Base-by-base conservation (phyloP, 2,113 vertebrate genomes). In the Gymnarchus niloticus region DNA sequence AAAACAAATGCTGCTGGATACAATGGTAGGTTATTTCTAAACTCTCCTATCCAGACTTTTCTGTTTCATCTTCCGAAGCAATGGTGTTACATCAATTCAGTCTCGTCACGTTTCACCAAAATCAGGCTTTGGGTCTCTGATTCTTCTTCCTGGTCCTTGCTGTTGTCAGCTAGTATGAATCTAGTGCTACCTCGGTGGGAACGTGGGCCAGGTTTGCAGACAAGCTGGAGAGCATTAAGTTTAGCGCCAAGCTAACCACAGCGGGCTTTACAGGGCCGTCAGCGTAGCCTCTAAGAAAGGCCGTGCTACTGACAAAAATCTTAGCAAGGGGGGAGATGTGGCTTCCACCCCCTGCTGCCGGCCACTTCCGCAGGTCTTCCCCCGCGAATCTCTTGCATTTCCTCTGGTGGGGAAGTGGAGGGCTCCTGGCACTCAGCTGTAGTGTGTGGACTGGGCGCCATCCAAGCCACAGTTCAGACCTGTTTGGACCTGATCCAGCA, bases 1-100 rank as follows among this genome's bases (percentile, higher is more conserved):
- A 99, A 99, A 95, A 99, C 96, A 84, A 99, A 99, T 92, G 97
- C 97, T 76, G 98, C 98, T 93, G 98, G 98, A 91, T 98, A 99
- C 93, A 99, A 99, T 87, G 98, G 98, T 99, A 95, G 92, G 92
- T 92, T 57, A n/a, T 23, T 44, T 78, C 41, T 54, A 61, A 44
- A 41, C n/a, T 17, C 28, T 56, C 56, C 23, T 19, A n/a, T 59
- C 17, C 19, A 1, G 23, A 14, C 51, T 23, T 52, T 76, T 44
- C 6, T 21, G 69, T 1, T 69, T 44, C 23, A 37, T 69, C 9
- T 37, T 54, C 52, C 19, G 51, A 9, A 9, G 51, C 8, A 14
- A 28, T 65, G 2, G 3, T 37, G 61, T 33, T 69, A 6, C 12
- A 0, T 41, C 12, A n/a, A n/a, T n/a, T n/a, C n/a, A n/a, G n/a